A percentile compares a stretch with the other conserved stretches of the same genome.
phyloP scores from a whole-genome alignment of 2,888 invertebrate species.

The Trichopoda pennipes region DNA sequence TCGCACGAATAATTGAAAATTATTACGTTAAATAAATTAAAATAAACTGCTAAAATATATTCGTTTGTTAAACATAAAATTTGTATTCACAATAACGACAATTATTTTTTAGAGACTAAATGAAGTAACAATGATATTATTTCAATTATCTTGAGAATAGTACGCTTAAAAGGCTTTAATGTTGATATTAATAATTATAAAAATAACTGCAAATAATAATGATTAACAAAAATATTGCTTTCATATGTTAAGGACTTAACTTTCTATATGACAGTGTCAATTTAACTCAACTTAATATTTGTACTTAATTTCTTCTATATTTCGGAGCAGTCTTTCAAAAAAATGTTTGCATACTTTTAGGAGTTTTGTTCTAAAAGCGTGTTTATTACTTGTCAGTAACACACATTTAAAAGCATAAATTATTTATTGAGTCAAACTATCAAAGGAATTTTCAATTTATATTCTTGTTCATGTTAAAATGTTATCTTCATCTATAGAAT shows the following conservation, averaged over 20 bases:
- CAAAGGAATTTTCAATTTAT: neutral
- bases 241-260: no score
- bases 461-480: neutral
- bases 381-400: neutral
- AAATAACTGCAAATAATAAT: neutral
- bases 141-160: neutral
- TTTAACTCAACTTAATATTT: neutral
- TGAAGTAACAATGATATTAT: neutral
- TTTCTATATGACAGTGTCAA: neutral
- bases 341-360: constrained; percentile 14
- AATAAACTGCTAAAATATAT: no score
- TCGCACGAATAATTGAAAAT: no score
- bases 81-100: neutral
- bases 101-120: neutral
- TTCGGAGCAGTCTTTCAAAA: neutral
- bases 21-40: no score
- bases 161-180: neutral
- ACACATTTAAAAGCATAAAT: neutral
- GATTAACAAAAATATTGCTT: neutral
- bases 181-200: neutral
- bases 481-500: neutral
- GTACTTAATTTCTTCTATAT: neutral
- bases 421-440: constrained; percentile 6
- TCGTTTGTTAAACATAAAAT: no score
- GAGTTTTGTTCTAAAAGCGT: neutral